Conservation (phyloP, 53 echinoderm and acorn worm species). For the Hippasteria phrygiana region DNA sequence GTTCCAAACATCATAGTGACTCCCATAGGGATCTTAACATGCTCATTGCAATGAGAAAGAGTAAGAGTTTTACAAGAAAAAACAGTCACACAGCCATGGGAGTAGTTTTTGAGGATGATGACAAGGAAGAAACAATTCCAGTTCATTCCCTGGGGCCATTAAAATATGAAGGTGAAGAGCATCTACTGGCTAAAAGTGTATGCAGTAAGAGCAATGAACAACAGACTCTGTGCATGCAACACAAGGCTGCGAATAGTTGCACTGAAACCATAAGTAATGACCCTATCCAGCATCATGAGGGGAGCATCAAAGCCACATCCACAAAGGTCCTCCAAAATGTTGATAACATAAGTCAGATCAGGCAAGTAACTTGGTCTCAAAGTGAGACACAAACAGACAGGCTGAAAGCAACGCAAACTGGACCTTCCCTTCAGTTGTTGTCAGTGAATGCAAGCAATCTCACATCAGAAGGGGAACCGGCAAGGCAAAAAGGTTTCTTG, state of each 20-base stretch:
- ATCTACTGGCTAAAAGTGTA: background rate
- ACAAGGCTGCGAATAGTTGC: too few relatives aligned
- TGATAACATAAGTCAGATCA: background rate
- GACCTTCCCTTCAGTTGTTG: background rate
- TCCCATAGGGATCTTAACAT: background rate
- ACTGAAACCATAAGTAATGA: too few relatives aligned
- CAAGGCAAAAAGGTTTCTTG: background rate
- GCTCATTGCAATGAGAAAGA: background rate
- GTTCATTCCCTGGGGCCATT: background rate
- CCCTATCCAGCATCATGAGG: too few relatives aligned
- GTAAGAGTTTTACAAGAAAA: background rate
- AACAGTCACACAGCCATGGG: slow-evolving; percentile 42
- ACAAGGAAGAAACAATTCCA: background rate
- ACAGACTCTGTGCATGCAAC: background rate
- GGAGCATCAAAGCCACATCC: too few relatives aligned
- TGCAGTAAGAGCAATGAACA: background rate
- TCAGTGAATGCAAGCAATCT: background rate
- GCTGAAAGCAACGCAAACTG: background rate
- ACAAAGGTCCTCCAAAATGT: background rate
- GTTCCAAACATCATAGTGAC: background rate
- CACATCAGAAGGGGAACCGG: background rate
- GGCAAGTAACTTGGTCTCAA: background rate
- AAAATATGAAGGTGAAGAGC: background rate
- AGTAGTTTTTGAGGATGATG: slow-evolving; percentile 56
- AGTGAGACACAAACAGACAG: background rate